Conservation (phyloP, 1,140 invertebrate species). For the Cydia amplana region DNA sequence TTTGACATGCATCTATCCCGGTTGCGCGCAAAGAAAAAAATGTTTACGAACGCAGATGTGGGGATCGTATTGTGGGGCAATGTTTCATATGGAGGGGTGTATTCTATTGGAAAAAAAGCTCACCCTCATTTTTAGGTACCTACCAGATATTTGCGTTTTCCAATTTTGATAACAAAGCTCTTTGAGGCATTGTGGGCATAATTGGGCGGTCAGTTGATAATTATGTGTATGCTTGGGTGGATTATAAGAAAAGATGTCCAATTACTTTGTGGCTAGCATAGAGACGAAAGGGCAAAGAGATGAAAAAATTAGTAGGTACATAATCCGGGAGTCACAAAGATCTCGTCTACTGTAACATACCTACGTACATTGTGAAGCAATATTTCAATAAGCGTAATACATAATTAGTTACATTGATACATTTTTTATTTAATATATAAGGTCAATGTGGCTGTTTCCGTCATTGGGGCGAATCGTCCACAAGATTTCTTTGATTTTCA, state of each 20-base stretch:
- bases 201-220: slow-evolving; percentile 26
- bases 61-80: slow-evolving; percentile 72
- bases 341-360: too few relatives aligned
- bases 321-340: background rate
- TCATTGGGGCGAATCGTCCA: too few relatives aligned
- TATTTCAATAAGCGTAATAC: too few relatives aligned
- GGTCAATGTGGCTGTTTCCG: too few relatives aligned
- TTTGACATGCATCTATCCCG: slow-evolving; percentile 49
- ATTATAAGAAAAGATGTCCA: slow-evolving; percentile 5
- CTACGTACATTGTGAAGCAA: too few relatives aligned
- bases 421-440: too few relatives aligned
- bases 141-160: slow-evolving; percentile 70
- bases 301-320: background rate
- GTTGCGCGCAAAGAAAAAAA: slow-evolving; percentile 70
- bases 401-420: too few relatives aligned
- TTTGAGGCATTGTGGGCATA: slow-evolving; percentile 36
- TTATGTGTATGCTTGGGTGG: slow-evolving; percentile 2
- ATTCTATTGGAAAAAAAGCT: slow-evolving; percentile 74
- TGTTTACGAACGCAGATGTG: slow-evolving; percentile 67
- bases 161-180: slow-evolving; percentile 77
- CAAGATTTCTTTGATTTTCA: too few relatives aligned
- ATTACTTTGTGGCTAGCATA: background rate
- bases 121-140: slow-evolving; percentile 73
- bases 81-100: slow-evolving; percentile 75
- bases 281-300: background rate